Base-by-base conservation (phyloP, 2,888 invertebrate species). In the Ectemnius cavifrons region DNA sequence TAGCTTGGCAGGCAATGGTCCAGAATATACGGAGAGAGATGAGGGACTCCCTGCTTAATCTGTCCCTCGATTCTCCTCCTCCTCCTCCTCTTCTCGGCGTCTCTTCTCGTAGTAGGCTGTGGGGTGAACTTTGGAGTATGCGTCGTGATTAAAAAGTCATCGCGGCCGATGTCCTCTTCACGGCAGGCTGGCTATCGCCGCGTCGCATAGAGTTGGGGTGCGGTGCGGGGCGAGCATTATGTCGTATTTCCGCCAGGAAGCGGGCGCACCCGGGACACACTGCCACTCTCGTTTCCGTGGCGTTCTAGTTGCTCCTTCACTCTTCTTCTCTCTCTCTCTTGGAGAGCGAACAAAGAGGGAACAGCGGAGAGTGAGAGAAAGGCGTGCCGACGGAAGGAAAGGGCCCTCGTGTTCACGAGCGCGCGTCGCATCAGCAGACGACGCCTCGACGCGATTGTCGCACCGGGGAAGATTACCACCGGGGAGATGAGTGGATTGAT, bases 131-230 rank as follows among this genome's bases (percentile, higher is more conserved):
- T 80, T 67, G 47, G 69, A 77, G 74, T 69, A 72, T 77, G 80
- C 56, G 73, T 71, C 78, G 81, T 82, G 83, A 85, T 84, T 85
- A 79, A 84, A 83, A 85, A 85, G 77, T 83, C 78, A 80, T 85
- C 74, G 76, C 73, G 76, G 78, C 72, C 83, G 84, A 83, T 83
- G 75, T 75, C 79, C 83, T 84, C 81, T 84, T 84, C 79, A 80
- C 77, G 83, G 83, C 81, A 77, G 79, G 80, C 71, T 79, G 81
- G 79, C 75, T 84, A 82, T 78, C 80, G 37, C 37, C 80, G 37
- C 37, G 11, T 37, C 37, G 37, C 37, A 6, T 4, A 6, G 37
- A 6, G 77, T 78, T 83, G 82, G 83, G 84, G 84, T 82, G 82
- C 83, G 78, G 83, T 82, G 75, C 63, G 77, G 69, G 79, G 67